Base-by-base conservation (phyloP, 2,113 vertebrate species). In the Hippocampus comes region DNA sequence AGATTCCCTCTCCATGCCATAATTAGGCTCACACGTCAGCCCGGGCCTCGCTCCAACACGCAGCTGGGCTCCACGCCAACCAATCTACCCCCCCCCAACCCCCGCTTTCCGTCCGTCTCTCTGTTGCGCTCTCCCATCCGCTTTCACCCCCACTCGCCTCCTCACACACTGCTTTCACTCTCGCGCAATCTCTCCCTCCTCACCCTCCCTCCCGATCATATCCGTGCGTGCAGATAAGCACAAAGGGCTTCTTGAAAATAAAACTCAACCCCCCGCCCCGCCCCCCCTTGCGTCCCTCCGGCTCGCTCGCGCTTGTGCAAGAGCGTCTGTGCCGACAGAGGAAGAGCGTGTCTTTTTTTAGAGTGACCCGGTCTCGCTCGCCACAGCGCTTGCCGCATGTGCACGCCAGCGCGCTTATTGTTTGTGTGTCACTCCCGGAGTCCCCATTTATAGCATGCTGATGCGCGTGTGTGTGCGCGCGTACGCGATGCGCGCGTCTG, bases 1-100 rank as follows among this genome's bases (percentile, higher is more conserved):
- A 48, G 17, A 53, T 73, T 78, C 86, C 71, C 81, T 46, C 78
- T 70, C 83, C 76, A 76, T 82, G 87, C 90, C 86, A 89, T 90
- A 90, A 91, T 91, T 91, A 89, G 87, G 82, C 90, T 89, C 84
- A 85, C 87, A 88, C 87, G 89, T 89, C 88, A 91, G 85, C 83
- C 78, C 66, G 77, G 80, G 86, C 88, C 85, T 84, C 76, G 83
- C 80, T 88, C 87, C 88, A 89, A 88, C 86, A 88, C 87, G 89
- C 88, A 88, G 89, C 89, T 89, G 89, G 89, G 89, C 86, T 88
- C 79, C 66, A 46, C 60, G 89, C 88, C 88, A 90, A 85, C 73
- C 78, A 76, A 86, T 86, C 84, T 82, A 84, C 71, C 85, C 75
- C 75, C 75, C 82, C 71, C 69, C 55, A 38, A 38, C 34, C 34